phyloP scores from a whole-genome alignment of 2,888 invertebrate genomes.

The Melieria omissa region DNA sequence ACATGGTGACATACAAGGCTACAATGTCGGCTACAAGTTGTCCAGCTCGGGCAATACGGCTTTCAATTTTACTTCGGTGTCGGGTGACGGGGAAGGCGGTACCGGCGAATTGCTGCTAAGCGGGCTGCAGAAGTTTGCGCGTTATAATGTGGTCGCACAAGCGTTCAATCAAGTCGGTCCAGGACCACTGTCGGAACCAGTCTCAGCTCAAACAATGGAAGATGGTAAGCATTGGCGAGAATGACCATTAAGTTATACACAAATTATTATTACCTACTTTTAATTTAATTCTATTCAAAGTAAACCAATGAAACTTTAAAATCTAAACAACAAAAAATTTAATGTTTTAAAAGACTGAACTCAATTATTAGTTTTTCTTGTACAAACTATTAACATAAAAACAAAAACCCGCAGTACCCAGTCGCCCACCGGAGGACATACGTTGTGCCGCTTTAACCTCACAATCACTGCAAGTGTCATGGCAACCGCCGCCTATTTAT shows the following conservation, averaged over 20 bases:
- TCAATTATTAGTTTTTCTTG: slow-evolving; percentile 8
- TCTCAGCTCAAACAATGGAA: slow-evolving; percentile 77
- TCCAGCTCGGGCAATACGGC: slow-evolving; percentile 68
- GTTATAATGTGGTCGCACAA: slow-evolving; percentile 77
- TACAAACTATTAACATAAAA: no score
- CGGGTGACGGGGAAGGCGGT: slow-evolving; percentile 77
- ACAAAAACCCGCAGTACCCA: slow-evolving; percentile 72
- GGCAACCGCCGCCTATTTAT: slow-evolving; percentile 81
- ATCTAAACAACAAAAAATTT: not conserved
- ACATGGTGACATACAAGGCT: slow-evolving; percentile 81
- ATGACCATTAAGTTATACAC: not conserved
- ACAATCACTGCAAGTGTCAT: slow-evolving; percentile 80
- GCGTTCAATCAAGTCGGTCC: slow-evolving; percentile 81
- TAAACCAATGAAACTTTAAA: not conserved
- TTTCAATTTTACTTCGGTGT: slow-evolving; percentile 77
- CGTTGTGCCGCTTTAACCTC: slow-evolving; percentile 80
- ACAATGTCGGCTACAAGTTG: slow-evolving; percentile 73
- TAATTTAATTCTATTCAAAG: not conserved
- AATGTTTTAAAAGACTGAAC: not conserved
- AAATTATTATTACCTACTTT: not conserved
- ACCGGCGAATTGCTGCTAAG: slow-evolving; percentile 74
- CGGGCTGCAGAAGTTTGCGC: slow-evolving; percentile 74
- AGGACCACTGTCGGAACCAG: slow-evolving; percentile 77
- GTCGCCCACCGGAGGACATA: slow-evolving; percentile 81
- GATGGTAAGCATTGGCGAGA: slow-evolving; percentile 69